Conservation (phyloP, 2,797 vertebrate genomes). For the Adelosebastes latens region DNA sequence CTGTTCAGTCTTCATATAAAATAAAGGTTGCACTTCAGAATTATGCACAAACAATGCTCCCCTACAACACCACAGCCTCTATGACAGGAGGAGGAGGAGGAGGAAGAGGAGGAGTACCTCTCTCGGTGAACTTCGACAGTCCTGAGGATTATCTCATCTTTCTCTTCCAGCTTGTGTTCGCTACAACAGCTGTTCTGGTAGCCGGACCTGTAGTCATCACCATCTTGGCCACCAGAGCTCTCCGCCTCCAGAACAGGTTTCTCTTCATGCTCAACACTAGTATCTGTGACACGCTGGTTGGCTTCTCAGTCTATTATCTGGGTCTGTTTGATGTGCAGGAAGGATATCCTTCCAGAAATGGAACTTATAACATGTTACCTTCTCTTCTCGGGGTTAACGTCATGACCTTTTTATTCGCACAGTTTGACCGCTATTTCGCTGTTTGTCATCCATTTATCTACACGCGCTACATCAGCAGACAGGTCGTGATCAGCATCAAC, state of each 20-base stretch:
- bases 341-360: conserved; percentile 66
- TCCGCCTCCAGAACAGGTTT: conserved; percentile 79
- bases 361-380: conserved; percentile 25
- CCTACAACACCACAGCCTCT: conserved; percentile 44
- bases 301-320: conserved; percentile 62
- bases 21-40: neutral
- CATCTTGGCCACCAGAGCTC: conserved; percentile 64
- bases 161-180: conserved; percentile 77
- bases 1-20: neutral
- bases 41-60: conserved; percentile 40
- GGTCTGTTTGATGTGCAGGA: conserved; percentile 72
- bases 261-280: conserved; percentile 85
- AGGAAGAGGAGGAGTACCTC: conserved; percentile 2
- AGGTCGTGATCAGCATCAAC: conserved; percentile 62
- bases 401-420: conserved; percentile 71
- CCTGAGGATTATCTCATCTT: conserved; percentile 76
- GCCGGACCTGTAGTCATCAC: conserved; percentile 70
- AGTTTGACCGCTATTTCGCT: conserved; percentile 68
- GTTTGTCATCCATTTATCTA: conserved; percentile 65
- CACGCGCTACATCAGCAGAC: conserved; percentile 59
- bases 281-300: conserved; percentile 63
- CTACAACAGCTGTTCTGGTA: conserved; percentile 59
- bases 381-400: conserved; percentile 62
- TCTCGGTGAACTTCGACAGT: conserved; percentile 76
- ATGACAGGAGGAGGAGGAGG: neutral